A percentile compares a stretch with the other conserved stretches of the same genome.
phyloP scores from a whole-genome alignment of 2,113 vertebrate genomes.

The Pachypanchax playfairii region DNA sequence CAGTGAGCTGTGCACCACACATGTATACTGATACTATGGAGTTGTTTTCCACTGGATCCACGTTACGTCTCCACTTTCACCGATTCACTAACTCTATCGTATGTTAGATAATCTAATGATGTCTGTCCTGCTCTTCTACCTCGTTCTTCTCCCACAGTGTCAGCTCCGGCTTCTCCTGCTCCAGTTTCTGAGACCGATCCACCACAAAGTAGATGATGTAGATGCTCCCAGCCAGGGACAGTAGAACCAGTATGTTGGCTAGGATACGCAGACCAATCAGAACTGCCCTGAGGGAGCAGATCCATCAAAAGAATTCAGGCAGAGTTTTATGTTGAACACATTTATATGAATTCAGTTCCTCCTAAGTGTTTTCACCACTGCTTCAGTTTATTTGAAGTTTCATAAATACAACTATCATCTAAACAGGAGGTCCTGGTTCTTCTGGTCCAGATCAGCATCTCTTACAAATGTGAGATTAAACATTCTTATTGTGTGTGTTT shows the following conservation, averaged over 20 bases:
- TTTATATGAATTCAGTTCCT: too few relatives aligned
- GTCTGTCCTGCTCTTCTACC: constrained; percentile 69
- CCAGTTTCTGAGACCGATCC: constrained; percentile 93
- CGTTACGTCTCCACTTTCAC: too few relatives aligned
- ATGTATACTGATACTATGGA: background rate
- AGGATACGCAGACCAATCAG: constrained; percentile 91
- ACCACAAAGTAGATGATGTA: constrained; percentile 99
- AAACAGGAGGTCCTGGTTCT: too few relatives aligned
- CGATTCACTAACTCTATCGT: constrained; percentile 9
- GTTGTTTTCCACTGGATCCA: background rate
- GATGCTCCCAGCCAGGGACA: constrained; percentile 96
- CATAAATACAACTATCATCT: too few relatives aligned
- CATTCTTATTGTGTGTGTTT: too few relatives aligned
- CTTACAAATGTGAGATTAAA: too few relatives aligned
- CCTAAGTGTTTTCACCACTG: too few relatives aligned
- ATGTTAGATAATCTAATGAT: constrained; percentile 42
- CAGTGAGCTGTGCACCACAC: background rate
- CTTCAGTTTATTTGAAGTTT: too few relatives aligned
- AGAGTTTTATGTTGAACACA: background rate
- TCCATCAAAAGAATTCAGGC: background rate
- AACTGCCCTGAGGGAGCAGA: constrained; percentile 82
- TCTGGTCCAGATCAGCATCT: too few relatives aligned
- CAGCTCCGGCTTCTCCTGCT: constrained; percentile 88
- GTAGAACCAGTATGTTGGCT: constrained; percentile 93
- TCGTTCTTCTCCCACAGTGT: constrained; percentile 99